Conservation (phyloP, 2,113 vertebrate genomes). For the Tachysurus fulvidraco region DNA sequence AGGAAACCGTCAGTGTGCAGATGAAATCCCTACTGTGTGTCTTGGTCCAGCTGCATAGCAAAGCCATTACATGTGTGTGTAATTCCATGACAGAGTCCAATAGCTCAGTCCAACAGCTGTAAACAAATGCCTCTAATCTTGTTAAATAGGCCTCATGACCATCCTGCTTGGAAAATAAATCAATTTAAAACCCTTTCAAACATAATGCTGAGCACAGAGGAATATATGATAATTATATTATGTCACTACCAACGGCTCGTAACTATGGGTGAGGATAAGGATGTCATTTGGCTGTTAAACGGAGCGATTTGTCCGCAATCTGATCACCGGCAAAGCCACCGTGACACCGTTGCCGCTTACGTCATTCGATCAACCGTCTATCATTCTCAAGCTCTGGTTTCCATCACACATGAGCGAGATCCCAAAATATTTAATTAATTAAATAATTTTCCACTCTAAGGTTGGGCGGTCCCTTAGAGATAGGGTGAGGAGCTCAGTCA, state of each 20-base stretch:
- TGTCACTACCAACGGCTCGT: not conserved
- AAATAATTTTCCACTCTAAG: not conserved
- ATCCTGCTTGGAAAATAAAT: slow-evolving; percentile 14
- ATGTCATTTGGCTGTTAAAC: not conserved
- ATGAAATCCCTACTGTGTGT: slow-evolving; percentile 70
- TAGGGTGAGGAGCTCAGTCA: too few species aligned
- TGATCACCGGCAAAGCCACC: not conserved
- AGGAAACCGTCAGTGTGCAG: slow-evolving; percentile 77
- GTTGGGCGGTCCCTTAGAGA: too few species aligned
- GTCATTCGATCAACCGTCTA: too few species aligned
- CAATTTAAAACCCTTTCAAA: not conserved
- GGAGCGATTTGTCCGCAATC: not conserved
- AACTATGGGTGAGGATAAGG: not conserved
- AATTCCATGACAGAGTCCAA: slow-evolving; percentile 5
- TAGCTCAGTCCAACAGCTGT: slow-evolving; percentile 31
- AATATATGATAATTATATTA: not conserved
- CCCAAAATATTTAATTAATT: not conserved
- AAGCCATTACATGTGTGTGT: slow-evolving; percentile 54
- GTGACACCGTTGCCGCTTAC: not conserved
- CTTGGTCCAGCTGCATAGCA: slow-evolving; percentile 64
- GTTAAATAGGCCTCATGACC: not conserved
- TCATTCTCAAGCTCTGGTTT: not conserved
- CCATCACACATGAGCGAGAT: not conserved
- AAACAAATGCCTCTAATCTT: slow-evolving; percentile 31
- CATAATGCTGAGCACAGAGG: not conserved